Base-by-base conservation (phyloP, 2,113 vertebrate genomes). In the Peromyscus polionotus region DNA sequence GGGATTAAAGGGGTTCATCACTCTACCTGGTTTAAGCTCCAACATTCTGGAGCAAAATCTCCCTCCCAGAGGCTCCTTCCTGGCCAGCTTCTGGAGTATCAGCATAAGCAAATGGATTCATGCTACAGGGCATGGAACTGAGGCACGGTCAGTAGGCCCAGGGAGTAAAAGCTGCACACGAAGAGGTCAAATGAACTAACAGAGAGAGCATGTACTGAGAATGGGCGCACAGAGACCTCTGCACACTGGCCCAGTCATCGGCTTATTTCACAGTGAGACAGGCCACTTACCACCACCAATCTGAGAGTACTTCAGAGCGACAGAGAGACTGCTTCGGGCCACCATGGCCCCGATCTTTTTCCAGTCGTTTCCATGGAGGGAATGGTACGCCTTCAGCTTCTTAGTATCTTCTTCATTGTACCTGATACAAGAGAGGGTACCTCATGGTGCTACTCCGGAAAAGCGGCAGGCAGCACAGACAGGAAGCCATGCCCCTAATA, bases 351-450 rank as follows among this genome's bases (percentile, higher is more conserved):
- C 98, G 4, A 99, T 98, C 93, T 98, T 99, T 39, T 97, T 98
- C 99, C 99, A 99, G 7, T 99, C 90, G 5, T 99, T 99, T 6
- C 99, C 99, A 13, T 99, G 97, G 22, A 98, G 42, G 63, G 98
- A 90, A 0, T 98, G 91, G 31, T 98, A 98, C 0, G 85, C 91
- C 96, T 98, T 99, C 28, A 99, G 33, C 83, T 98, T 96, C 83
- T 98, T 87, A 1, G 72, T 96, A 14, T 99, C 99, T 54, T 97
- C 97, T 0, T 67, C 0, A 31, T 98, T 98, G 33, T 98, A 99
- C 88, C 99, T 99, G 63, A 79, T 68, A 88, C 14, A 75, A 97
- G 95, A 24, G 28, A 51, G 7, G 2, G 14, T 16, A 3, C 17
- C 24, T 76, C 36, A 4, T 1, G 2, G 12, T 2, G 8, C 36